Percentiles rank a stretch among this genome's conserved stretches.
Conservation (phyloP, 2,888 invertebrate species). For the Stegophylla sp. region DNA sequence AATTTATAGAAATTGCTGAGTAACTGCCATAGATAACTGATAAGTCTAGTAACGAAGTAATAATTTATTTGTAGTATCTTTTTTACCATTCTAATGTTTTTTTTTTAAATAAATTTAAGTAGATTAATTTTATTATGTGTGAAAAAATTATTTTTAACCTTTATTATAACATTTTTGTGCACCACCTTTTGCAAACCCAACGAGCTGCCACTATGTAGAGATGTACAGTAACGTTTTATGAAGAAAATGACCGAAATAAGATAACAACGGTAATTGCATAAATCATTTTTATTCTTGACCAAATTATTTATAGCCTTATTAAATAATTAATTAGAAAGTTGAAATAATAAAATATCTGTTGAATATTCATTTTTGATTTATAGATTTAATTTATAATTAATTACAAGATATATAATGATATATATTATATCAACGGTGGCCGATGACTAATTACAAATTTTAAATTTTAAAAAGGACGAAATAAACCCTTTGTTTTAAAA, state of each 20-base stretch:
- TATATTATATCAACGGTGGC: not conserved
- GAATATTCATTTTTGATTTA: slow-evolving; percentile 13
- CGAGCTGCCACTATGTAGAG: no score
- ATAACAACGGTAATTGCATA: not conserved
- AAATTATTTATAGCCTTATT: not conserved
- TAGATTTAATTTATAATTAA: slow-evolving; percentile 16
- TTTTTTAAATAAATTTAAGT: no score
- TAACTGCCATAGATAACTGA: no score
- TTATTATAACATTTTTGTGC: no score
- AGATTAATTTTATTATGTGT: no score
- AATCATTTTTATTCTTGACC: not conserved
- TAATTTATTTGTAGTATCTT: no score
- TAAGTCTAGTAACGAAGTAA: no score
- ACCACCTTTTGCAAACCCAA: no score
- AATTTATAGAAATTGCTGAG: no score
- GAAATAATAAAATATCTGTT: not conserved
- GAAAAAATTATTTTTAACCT: no score
- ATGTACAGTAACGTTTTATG: not conserved
- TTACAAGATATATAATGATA: not conserved
- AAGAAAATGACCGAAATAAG: not conserved
- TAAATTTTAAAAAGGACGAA: not conserved
- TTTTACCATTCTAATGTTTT: no score
- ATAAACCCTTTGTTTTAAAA: not conserved
- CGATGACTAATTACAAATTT: slow-evolving; percentile 10
- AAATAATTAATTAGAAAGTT: not conserved